phyloP scores from a whole-genome alignment of 2,113 vertebrate genomes.

The Nyctibius bracteatus region DNA sequence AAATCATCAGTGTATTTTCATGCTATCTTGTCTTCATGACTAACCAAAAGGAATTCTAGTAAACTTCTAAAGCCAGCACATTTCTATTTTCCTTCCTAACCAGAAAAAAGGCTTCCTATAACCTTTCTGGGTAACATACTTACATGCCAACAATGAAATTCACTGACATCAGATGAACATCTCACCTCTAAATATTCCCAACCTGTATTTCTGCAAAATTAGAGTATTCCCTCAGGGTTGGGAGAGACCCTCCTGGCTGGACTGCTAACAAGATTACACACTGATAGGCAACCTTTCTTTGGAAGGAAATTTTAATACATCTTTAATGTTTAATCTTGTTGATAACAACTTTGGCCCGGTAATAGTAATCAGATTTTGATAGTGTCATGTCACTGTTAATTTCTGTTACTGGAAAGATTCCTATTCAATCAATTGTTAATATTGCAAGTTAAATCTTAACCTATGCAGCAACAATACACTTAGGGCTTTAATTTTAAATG shows the following conservation, averaged over 20 bases:
- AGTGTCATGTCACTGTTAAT: neutral
- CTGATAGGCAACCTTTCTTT: neutral
- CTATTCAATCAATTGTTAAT: neutral
- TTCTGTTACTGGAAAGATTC: neutral
- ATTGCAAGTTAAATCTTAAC: neutral
- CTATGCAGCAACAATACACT: neutral
- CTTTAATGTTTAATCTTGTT: neutral
- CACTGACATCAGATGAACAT: neutral
- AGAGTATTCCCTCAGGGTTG: neutral
- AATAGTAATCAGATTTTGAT: neutral
- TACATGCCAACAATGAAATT: neutral
- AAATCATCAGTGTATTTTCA: neutral
- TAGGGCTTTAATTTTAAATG: neutral
- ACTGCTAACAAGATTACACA: neutral
- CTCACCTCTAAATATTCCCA: neutral
- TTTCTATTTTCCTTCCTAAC: neutral
- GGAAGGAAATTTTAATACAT: neutral
- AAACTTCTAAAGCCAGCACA: neutral
- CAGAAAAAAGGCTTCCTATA: neutral
- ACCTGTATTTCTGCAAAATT: neutral
- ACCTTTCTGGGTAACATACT: neutral
- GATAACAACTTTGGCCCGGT: neutral
- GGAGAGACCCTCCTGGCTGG: neutral
- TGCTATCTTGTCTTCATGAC: neutral
- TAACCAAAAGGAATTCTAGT: neutral